Percentiles rank a stretch among this genome's conserved stretches.
These are phyloP conservation scores for Simalia tracyae DNA, from an alignment of 2,797 vertebrate species.

Conservation along the genomic window DNA sequence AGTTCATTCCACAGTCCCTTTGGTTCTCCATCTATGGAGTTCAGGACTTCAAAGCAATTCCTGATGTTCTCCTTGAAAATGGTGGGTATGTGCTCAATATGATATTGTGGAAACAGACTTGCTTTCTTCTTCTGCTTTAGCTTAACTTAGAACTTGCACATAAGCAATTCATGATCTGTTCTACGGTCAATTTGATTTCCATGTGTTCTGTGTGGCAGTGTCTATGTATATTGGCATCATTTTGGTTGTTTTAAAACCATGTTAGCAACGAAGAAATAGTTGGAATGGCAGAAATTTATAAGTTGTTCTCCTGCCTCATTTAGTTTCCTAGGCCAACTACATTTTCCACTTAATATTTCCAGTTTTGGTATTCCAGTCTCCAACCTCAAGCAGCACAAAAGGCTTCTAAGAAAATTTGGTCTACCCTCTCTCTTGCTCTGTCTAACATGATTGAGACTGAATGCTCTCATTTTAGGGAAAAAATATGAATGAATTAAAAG, in stretches of 20 bases:
- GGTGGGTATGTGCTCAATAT: background rate
- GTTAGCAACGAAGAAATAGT: background rate
- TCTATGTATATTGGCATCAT: background rate
- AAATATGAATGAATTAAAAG: background rate
- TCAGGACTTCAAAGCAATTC: background rate
- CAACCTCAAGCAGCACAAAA: background rate
- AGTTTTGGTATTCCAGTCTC: background rate
- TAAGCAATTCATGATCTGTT: background rate
- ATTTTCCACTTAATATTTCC: background rate
- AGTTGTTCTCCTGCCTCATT: background rate
- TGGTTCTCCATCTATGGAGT: no score
- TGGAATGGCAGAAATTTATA: background rate
- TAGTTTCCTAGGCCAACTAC: background rate
- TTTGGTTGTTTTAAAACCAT: background rate
- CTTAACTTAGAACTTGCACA: background rate
- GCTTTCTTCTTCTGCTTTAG: background rate
- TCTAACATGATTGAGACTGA: background rate
- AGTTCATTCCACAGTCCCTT: no score
- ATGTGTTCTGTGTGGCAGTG: background rate
- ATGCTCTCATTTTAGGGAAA: no score
- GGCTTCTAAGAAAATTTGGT: background rate
- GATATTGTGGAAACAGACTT: background rate
- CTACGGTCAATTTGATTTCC: background rate
- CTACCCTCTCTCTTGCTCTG: background rate
- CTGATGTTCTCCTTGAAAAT: background rate